Base-by-base conservation (phyloP, 2,113 vertebrate genomes). In the Hystrix cristata region DNA sequence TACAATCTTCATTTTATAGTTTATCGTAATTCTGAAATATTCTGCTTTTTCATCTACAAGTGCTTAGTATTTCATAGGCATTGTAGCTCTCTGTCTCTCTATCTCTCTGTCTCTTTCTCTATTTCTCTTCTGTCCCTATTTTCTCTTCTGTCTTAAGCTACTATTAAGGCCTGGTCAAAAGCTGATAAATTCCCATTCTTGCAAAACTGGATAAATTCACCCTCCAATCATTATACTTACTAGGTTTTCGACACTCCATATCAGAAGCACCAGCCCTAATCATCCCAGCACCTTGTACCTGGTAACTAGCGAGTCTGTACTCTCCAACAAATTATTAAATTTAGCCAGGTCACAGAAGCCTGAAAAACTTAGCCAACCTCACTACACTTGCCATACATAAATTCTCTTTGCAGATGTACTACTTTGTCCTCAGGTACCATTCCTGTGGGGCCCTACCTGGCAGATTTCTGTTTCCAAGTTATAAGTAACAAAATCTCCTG, bases 251-350 rank as follows among this genome's bases (percentile, higher is more conserved):
- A 23, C 1, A n/a, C 1, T 25, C 16, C 7, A 51, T 5, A 7
- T 13, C 43, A 46, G 1, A 10, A 53, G 10, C 2, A 53, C 0
- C 4, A 71, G 4, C 7, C 9, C 3, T 64, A 51, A n/a, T 59
- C 65, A n/a, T 14, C 12, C 2, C 29, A 65, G 5, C 13, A 5
- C 2, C 5, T 74, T 2, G 15, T 18, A 48, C 5, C 19, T 11
- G 15, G 34, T 8, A 85, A 29, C 14, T 43, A 78, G 18, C 76
- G 2, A 60, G 11, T 5, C 7, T 72, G 1, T 13, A 25, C 0
- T 5, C 12, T 51, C 46, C 43, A 87, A 95, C 19, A 80, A 80
- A 25, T 16, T 67, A 71, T n/a, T 29, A 29, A 87, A 31, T 19
- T 67, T 65, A 48, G 1, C 9, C n/a, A 55, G 21, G 43, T 5